A percentile compares a stretch with the other conserved stretches of the same genome.
Conservation (phyloP, 2,113 vertebrate species). For the Athene noctua region DNA sequence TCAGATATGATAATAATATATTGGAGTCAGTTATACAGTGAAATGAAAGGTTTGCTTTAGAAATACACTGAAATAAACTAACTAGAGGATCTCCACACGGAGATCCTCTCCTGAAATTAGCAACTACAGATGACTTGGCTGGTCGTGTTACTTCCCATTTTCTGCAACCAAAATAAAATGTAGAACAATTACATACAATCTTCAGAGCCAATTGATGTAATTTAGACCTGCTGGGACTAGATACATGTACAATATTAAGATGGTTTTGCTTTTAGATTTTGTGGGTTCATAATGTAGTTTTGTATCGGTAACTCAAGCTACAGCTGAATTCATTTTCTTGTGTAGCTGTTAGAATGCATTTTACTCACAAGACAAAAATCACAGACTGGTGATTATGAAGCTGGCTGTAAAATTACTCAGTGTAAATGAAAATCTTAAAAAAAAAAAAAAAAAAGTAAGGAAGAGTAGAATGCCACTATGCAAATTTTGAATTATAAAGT, state of each 20-base stretch:
- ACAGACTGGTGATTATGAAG: not conserved
- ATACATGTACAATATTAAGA: rapidly evolving
- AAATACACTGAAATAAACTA: not conserved
- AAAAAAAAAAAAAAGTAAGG: not conserved
- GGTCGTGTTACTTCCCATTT: not conserved
- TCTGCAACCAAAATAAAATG: not conserved
- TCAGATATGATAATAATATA: not conserved
- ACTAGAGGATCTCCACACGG: rapidly evolving
- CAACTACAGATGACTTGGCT: not conserved
- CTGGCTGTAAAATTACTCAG: not conserved
- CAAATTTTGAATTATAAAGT: not conserved
- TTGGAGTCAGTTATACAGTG: rapidly evolving
- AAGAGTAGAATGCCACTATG: not conserved
- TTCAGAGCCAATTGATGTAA: not conserved
- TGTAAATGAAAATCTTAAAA: not conserved
- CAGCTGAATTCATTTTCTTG: not conserved
- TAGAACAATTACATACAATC: rapidly evolving
- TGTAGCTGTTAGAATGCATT: not conserved
- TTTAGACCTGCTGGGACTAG: not conserved
- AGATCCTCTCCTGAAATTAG: not conserved
- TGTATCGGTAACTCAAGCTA: not conserved
- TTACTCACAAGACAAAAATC: not conserved
- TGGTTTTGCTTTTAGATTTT: not conserved
- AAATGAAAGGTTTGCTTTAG: not conserved
- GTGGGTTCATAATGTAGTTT: not conserved